A percentile compares a stretch with the other conserved stretches of the same genome.
Evolutionary conservation across 2,113 vertebrate species (phyloP).

Genomic region (Pseudorhombus dupliciocellatus): DNA sequence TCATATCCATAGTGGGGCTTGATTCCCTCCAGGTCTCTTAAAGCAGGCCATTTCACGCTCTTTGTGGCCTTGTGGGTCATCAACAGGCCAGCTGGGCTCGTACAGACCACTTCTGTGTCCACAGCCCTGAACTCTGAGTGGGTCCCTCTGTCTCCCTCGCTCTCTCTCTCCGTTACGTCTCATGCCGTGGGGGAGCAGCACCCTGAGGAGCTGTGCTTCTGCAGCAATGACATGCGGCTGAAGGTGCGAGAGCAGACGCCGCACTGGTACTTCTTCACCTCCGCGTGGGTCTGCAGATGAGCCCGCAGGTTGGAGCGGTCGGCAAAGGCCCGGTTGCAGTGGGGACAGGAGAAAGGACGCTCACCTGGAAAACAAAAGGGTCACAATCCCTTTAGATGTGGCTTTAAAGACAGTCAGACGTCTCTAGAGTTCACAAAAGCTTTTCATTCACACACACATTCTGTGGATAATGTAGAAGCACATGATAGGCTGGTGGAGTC

Average conservation of each 20-base stretch:
- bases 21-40: constrained; percentile 55
- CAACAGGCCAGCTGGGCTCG: constrained; percentile 41
- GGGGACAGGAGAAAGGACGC: constrained; percentile 95
- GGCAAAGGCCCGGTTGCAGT: constrained; percentile 95
- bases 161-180: constrained; percentile 27
- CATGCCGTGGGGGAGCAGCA: constrained; percentile 84
- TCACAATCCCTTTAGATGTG: constrained; percentile 28
- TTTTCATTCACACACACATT: constrained; percentile 41
- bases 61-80: constrained; percentile 46
- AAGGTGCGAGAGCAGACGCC: constrained; percentile 92
- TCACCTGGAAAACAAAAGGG: constrained; percentile 83
- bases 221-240: constrained; percentile 96
- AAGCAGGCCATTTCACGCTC: constrained; percentile 45
- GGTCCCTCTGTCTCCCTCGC: constrained; percentile 36
- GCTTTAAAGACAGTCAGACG: background rate
- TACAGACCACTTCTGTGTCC: constrained; percentile 21
- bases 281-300: constrained; percentile 97
- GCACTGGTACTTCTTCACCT: constrained; percentile 98
- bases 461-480: constrained; percentile 60
- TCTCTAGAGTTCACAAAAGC: constrained; percentile 32
- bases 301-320: constrained; percentile 98
- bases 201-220: constrained; percentile 92
- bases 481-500: constrained; percentile 55
- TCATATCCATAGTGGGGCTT: constrained; percentile 57
- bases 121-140: constrained; percentile 42